Conservation (phyloP, 2,888 invertebrate species). For the Heteromurus nitidus region DNA sequence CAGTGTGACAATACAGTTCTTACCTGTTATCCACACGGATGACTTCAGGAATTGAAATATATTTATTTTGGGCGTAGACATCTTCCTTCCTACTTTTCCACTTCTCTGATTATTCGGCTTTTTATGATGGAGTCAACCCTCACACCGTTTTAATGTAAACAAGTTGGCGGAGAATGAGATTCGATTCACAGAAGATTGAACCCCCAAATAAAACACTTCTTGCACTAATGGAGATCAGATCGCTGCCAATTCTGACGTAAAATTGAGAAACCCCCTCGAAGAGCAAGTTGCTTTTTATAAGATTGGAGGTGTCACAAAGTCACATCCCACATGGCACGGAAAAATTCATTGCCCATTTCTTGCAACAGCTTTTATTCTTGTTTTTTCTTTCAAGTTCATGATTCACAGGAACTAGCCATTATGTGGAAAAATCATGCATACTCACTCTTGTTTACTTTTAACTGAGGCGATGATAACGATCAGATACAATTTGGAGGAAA, state of each 20-base stretch:
- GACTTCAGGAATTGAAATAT: constrained; percentile 60
- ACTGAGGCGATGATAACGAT: constrained; percentile 1
- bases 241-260: constrained; percentile 11
- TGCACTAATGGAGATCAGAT: not conserved
- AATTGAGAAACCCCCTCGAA: constrained; percentile 25
- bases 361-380: constrained; percentile 20
- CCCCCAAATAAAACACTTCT: too few species aligned
- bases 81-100: too few species aligned
- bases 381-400: constrained; percentile 32
- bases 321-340: not conserved
- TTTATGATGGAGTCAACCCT: too few species aligned
- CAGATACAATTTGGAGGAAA: constrained; percentile 1
- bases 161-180: too few species aligned
- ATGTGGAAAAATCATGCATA: not conserved
- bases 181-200: too few species aligned
- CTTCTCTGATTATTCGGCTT: too few species aligned
- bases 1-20: too few species aligned
- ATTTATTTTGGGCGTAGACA: too few species aligned
- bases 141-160: too few species aligned
- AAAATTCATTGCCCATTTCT: not conserved
- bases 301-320: constrained; percentile 26
- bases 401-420: constrained; percentile 25
- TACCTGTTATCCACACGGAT: constrained; percentile 68
- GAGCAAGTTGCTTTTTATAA: constrained; percentile 32
- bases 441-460: constrained; percentile 30